Percentiles rank a stretch among this genome's conserved stretches.
These are phyloP conservation scores for Mormyrus hasselquistii DNA, from an alignment of 2,797 vertebrate species.

Conservation along the genomic window DNA sequence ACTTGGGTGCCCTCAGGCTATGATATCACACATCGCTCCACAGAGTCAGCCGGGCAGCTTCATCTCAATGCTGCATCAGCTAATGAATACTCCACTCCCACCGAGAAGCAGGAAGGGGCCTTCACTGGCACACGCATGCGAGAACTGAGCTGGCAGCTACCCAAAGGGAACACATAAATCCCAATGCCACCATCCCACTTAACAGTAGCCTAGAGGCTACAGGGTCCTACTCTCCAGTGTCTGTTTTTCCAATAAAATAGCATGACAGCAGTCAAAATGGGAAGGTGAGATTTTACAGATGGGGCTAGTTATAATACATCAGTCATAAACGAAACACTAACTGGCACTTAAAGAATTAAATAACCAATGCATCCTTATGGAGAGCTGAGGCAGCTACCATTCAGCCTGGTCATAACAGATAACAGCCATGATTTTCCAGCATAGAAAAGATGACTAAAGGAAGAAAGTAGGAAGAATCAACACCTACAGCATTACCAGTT, in stretches of 20 bases:
- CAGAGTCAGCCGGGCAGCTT: constrained; percentile 4
- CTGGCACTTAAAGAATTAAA: not conserved
- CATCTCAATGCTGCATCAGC: not conserved
- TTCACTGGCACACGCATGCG: constrained; percentile 12
- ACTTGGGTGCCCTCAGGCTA: constrained; percentile 37
- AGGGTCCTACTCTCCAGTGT: not conserved
- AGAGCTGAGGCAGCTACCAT: not conserved
- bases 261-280: not conserved
- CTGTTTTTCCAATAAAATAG: not conserved
- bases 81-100: not conserved
- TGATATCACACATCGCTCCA: constrained; percentile 37
- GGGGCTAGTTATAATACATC: not conserved
- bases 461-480: not conserved
- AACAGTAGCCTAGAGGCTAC: not conserved
- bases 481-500: constrained; percentile 23
- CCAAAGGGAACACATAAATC: not conserved
- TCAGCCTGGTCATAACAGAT: not conserved
- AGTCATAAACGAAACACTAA: not conserved
- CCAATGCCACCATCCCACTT: not conserved
- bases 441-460: not conserved
- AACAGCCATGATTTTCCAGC: not conserved
- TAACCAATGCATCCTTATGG: not conserved
- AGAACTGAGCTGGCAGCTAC: not conserved
- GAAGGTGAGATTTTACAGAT: not conserved
- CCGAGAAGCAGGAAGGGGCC: constrained; percentile 8